Percentiles rank a stretch among this genome's conserved stretches.
Conservation (phyloP, 1,140 invertebrate species). For the Gryllus bimaculatus region DNA sequence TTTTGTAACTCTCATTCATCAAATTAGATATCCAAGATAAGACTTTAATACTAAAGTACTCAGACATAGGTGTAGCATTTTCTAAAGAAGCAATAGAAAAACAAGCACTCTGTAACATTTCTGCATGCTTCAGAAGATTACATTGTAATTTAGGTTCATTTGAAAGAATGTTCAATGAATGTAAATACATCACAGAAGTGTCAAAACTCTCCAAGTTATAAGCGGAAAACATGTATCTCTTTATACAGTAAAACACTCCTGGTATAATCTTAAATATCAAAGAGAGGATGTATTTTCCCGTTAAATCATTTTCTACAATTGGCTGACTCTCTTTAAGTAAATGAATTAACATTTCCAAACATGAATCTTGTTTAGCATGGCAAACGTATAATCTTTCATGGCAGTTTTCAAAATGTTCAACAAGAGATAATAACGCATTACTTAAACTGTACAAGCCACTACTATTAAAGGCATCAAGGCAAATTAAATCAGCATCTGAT, state of each 20-base stretch:
- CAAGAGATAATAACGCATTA: not conserved
- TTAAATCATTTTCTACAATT: not conserved
- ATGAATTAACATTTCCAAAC: conserved; percentile 5
- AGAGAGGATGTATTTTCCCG: not conserved
- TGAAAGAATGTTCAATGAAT: conserved; percentile 8
- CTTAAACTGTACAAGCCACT: not conserved
- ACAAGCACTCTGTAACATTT: conserved; percentile 1
- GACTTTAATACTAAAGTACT: conserved; percentile 12
- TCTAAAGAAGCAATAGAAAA: conserved; percentile 9
- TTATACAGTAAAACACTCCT: conserved; percentile 1
- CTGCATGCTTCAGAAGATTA: not conserved
- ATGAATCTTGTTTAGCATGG: not conserved
- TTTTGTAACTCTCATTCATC: not conserved
- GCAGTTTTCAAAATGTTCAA: conserved; percentile 3
- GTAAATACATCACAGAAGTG: not conserved
- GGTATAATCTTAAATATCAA: not conserved
- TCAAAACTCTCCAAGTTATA: not conserved
- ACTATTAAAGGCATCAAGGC: not conserved
- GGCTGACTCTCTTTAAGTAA: conserved; percentile 15
- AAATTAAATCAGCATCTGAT: conserved; percentile 13
- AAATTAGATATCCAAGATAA: not conserved
- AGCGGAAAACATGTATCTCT: not conserved
- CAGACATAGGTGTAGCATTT: conserved; percentile 8
- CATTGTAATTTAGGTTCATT: not conserved
- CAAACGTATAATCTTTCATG: conserved; percentile 13